Base-by-base conservation (phyloP, 2,888 invertebrate species). In the Leucoptera coffeella region DNA sequence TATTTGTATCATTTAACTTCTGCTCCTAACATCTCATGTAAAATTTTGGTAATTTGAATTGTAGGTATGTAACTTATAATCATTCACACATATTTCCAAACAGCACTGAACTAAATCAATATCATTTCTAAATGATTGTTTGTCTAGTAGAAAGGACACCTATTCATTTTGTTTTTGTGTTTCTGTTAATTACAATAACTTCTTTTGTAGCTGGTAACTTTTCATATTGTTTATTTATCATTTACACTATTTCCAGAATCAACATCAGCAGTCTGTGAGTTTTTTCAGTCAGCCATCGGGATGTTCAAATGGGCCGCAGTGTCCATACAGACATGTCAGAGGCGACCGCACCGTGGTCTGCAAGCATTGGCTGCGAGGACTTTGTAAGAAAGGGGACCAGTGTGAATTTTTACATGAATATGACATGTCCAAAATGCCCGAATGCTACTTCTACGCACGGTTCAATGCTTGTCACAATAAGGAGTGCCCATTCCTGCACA, bases 401-500 rank as follows among this genome's bases (percentile, higher is more conserved):
- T 99, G 99, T 57, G 99, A 99, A 73, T 99, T 99, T 57, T 74
- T 99, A 13, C 99, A 99, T 46, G 99, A 99, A 59, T 99, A 95
- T 67, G 97, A 99, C 55, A 95, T 99, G 93, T 89, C 94, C 6
- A 99, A 99, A 69, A 99, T 99, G 99, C 99, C 99, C 0, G 99
- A 99, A 56, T 99, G 99, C 58, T 99, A 97, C 57, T 99, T 99
- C 67, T 99, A 95, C 57, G 96, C 97, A 1, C 81, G 96, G 50
- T 99, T 97, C 56, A 97, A 96, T 65, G 96, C 96, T 4, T 99
- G 99, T 58, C 96, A 95, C 60, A 99, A 99, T 57, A 95, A 97
- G 59, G 99, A 99, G 60, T 99, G 99, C 48, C 97, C 99, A 2
- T 99, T 99, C 53, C 74, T 99, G 15, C 99, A 99, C 53, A 97